Evolutionary conservation across 2,888 invertebrate species (phyloP).

Genomic region (Phrixothrix hirtus): DNA sequence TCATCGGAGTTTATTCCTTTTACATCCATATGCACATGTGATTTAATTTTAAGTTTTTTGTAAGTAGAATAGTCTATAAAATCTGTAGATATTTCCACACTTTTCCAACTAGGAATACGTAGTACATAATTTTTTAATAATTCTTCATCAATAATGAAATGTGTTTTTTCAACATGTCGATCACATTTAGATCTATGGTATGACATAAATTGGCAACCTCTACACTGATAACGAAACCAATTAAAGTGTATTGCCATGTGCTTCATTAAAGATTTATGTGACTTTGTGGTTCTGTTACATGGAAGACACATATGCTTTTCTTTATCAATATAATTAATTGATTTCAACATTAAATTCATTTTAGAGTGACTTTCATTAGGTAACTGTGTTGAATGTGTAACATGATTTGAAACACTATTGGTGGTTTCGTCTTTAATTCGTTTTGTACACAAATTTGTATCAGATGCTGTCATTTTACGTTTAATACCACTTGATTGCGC

Average conservation of each 20-base stretch:
- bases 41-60: constrained; percentile 17
- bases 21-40: background rate
- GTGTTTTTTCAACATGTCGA: constrained; percentile 66
- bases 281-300: constrained; percentile 59
- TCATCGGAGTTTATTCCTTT: no score
- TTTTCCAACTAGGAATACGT: constrained; percentile 47
- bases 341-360: constrained; percentile 4
- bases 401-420: no score
- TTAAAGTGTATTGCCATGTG: constrained; percentile 71
- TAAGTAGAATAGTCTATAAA: no score
- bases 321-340: constrained; percentile 52
- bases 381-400: no score
- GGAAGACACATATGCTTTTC: constrained; percentile 58
- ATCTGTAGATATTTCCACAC: constrained; percentile 43
- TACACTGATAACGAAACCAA: constrained; percentile 77
- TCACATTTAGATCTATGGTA: constrained; percentile 68
- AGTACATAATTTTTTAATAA: constrained; percentile 49
- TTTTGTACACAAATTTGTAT: no score
- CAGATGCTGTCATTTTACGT: no score
- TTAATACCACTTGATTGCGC: no score
- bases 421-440: background rate
- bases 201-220: constrained; percentile 71
- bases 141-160: constrained; percentile 58
- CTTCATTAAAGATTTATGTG: constrained; percentile 59
- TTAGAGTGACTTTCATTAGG: no score